Base-by-base conservation (phyloP, 2,888 invertebrate genomes). In the Alitta virens region DNA sequence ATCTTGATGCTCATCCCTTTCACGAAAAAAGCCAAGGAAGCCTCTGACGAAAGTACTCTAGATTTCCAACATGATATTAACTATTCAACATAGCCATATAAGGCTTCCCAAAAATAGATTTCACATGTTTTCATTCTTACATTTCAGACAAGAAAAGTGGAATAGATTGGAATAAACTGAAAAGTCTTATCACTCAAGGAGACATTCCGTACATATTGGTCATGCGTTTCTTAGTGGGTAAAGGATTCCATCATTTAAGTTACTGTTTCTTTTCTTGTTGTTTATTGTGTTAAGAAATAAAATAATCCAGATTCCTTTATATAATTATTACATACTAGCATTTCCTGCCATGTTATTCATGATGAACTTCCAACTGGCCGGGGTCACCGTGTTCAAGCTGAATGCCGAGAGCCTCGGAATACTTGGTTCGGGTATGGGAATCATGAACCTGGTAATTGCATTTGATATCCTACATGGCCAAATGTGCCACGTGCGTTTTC, bases 321-420 rank as follows among this genome's bases (percentile, higher is more conserved):
- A 18, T 23, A 18, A 18, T 49, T 49, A 21, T 49, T 49, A 21
- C 16, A 24, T 25, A 7, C n/a, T 16, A 46, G 50, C 50, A 12
- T 26, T 57, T 16, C 49, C 57, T n/a, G 50, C 25, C 2, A 57
- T 57, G 57, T n/a, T 50, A 7, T 57, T 57, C 50, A 57, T 57
- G 57, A 57, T 57, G 57, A 57, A 57, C 57, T 57, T 57, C 50
- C 57, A 46, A 33, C 27, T 57, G 27, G 57, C 57, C 5, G 57
- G 57, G 2, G 50, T 50, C n/a, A 57, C 46, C 33, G 26, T 43
- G 33, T 57, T 57, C 50, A 57, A 57, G 21, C 57, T 57, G 27
- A 50, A 25, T 2, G 46, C 57, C 9, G 26, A 49, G 21, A 27
- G 50, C 27, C 43, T 46, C 21, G 57, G 57, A 26, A 57, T 57